phyloP scores from a whole-genome alignment of 2,888 invertebrate genomes.

The Cyrtodaria siliqua region DNA sequence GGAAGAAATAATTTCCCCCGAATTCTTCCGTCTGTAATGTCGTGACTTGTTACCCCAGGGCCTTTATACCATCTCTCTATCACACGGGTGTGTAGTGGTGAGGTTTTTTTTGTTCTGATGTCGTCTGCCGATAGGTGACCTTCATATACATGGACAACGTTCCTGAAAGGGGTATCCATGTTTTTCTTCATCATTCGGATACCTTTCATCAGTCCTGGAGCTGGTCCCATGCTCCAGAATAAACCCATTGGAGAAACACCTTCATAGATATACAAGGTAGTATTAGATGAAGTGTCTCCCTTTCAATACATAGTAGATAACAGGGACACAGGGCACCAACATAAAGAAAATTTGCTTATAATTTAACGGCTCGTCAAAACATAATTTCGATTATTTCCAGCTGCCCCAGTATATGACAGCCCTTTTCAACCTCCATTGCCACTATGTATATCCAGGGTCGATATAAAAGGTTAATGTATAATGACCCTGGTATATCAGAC shows the following conservation, averaged over 20 bases:
- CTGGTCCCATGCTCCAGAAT: conserved; percentile 75
- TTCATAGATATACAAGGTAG: too few relatives aligned
- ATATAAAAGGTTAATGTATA: too few relatives aligned
- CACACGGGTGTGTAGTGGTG: conserved; percentile 27
- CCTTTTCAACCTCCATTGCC: too few relatives aligned
- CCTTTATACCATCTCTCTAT: conserved; percentile 68
- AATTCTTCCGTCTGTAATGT: conserved; percentile 66
- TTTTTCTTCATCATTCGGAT: conserved; percentile 69
- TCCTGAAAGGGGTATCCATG: conserved; percentile 63
- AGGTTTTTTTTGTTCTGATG: conserved; percentile 13
- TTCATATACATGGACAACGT: conserved; percentile 55
- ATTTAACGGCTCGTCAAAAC: too few relatives aligned
- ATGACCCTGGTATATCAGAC: too few relatives aligned
- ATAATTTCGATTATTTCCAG: too few relatives aligned
- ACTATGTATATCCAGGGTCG: too few relatives aligned
- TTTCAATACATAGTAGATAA: too few relatives aligned
- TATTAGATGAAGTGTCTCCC: too few relatives aligned
- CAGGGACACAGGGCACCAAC: too few relatives aligned
- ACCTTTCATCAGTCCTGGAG: conserved; percentile 64
- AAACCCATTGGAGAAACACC: conserved; percentile 79
- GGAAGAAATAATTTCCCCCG: conserved; percentile 77
- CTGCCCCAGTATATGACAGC: too few relatives aligned
- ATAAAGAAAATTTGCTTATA: too few relatives aligned
- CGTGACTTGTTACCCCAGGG: conserved; percentile 61
- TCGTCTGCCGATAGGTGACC: conserved; percentile 56